Evolutionary conservation across 1,140 invertebrate species (phyloP).

Genomic region (Argopecten irradians): DNA sequence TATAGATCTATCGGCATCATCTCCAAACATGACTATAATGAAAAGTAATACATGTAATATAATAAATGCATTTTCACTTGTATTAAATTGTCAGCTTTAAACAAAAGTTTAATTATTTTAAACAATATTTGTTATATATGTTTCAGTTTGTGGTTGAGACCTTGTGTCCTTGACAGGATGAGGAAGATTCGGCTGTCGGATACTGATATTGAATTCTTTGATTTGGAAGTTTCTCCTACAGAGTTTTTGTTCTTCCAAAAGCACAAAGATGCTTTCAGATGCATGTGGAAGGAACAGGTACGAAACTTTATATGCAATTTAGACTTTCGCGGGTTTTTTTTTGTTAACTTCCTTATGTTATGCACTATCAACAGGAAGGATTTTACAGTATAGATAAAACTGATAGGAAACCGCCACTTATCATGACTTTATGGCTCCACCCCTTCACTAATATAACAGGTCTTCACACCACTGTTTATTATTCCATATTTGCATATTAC

Average conservation of each 20-base stretch:
- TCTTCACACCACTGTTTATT: too few relatives aligned
- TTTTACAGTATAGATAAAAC: neutral
- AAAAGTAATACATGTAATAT: too few relatives aligned
- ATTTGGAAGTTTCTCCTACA: conserved; percentile 58
- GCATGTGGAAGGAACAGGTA: conserved; percentile 69
- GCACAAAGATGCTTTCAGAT: conserved; percentile 67
- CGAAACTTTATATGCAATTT: neutral
- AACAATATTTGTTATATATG: too few relatives aligned
- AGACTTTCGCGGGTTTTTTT: neutral
- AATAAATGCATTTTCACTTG: too few relatives aligned
- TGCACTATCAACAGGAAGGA: neutral
- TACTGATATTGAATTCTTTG: conserved; percentile 63
- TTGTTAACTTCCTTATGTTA: neutral
- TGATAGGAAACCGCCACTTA: neutral
- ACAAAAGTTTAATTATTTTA: too few relatives aligned
- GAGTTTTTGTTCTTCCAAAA: conserved; percentile 60
- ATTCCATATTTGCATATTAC: too few relatives aligned
- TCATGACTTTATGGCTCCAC: neutral
- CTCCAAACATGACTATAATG: too few relatives aligned
- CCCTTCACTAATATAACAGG: too few relatives aligned
- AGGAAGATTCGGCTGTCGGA: conserved; percentile 65
- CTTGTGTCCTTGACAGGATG: conserved; percentile 46
- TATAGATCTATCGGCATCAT: too few relatives aligned
- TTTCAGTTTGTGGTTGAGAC: neutral
- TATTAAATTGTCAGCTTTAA: too few relatives aligned